Conservation (phyloP, 2,797 vertebrate species). For the Adrianichthys oophorus region DNA sequence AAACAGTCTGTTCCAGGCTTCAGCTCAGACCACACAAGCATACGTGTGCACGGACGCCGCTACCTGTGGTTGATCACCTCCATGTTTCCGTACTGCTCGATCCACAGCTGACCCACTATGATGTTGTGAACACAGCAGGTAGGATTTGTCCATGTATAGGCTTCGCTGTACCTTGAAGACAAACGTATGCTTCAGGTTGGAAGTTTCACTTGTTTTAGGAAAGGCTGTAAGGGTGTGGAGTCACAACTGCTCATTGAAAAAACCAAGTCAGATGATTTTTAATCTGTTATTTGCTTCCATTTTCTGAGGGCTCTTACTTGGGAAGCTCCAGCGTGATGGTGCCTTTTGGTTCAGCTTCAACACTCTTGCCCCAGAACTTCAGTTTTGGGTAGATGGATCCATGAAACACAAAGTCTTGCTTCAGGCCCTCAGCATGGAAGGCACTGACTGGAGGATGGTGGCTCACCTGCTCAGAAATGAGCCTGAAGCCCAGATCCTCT, state of each 20-base stretch:
- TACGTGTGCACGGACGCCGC: neutral
- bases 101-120: slow-evolving; percentile 97
- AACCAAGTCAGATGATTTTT: neutral
- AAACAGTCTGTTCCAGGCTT: no score
- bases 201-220: neutral
- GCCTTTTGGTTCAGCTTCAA: slow-evolving; percentile 96
- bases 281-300: neutral
- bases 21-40: no score
- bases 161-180: slow-evolving; percentile 85
- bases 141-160: slow-evolving; percentile 97
- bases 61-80: slow-evolving; percentile 95
- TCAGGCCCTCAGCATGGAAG: slow-evolving; percentile 93
- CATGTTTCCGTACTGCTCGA: slow-evolving; percentile 94
- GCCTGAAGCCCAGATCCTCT: slow-evolving; percentile 94
- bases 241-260: no score
- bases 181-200: neutral
- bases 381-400: slow-evolving; percentile 98
- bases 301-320: slow-evolving; percentile 78
- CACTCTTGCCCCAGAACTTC: slow-evolving; percentile 99
- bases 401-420: slow-evolving; percentile 93
- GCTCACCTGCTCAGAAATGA: slow-evolving; percentile 97
- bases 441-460: slow-evolving; percentile 97
- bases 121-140: slow-evolving; percentile 98
- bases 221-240: neutral
- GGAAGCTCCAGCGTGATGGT: slow-evolving; percentile 94